Conservation (phyloP, 2,888 invertebrate genomes). For the Diloba caeruleocephala region DNA sequence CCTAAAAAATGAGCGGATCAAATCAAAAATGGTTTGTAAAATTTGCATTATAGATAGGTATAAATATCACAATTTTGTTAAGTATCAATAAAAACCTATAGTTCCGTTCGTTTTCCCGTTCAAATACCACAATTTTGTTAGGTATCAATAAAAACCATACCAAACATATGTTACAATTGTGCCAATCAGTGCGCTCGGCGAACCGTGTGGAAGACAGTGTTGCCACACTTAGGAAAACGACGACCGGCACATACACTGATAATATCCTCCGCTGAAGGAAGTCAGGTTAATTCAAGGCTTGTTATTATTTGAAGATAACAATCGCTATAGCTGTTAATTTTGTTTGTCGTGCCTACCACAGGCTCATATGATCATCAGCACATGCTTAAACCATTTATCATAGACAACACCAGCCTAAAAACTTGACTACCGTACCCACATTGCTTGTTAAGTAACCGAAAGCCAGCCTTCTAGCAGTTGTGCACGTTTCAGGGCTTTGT, state of each 20-base stretch:
- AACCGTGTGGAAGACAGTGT: slow-evolving; percentile 41
- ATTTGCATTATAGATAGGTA: neutral
- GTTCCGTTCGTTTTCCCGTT: slow-evolving; percentile 11
- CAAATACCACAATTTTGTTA: no score
- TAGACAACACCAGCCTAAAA: no score
- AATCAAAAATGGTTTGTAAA: neutral
- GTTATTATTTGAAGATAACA: no score
- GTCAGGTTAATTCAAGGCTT: slow-evolving; percentile 10
- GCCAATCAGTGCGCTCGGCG: slow-evolving; percentile 21
- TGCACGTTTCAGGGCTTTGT: no score
- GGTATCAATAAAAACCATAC: no score
- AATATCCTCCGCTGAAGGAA: slow-evolving; percentile 46
- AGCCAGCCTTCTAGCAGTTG: no score
- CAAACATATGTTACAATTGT: slow-evolving; percentile 30
- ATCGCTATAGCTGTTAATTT: no score
- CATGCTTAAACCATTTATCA: no score
- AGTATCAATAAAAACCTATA: slow-evolving; percentile 9
- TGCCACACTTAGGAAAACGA: slow-evolving; percentile 47
- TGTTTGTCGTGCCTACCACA: no score
- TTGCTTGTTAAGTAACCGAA: no score
- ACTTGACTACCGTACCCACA: no score
- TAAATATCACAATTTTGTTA: slow-evolving; percentile 25
- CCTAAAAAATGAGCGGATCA: neutral
- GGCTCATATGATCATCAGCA: no score
- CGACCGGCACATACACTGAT: slow-evolving; percentile 34